Conservation (phyloP, 2,113 vertebrate genomes). For the Psittacara wagleri region DNA sequence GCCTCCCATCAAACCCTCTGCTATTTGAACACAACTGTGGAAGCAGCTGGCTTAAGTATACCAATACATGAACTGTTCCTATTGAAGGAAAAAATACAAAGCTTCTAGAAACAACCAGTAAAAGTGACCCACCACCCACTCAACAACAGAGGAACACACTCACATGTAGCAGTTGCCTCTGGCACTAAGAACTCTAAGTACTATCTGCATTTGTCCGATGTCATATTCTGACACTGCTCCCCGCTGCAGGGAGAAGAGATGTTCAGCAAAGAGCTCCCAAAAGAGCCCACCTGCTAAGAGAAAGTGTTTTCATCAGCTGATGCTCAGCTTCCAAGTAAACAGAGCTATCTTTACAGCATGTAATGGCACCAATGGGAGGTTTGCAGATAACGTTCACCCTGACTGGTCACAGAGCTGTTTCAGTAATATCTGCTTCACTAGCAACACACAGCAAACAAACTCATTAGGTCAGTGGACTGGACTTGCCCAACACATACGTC, state of each 20-base stretch:
- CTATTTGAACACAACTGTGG: neutral
- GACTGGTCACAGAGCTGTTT: neutral
- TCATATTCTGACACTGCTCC: neutral
- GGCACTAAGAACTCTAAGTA: neutral
- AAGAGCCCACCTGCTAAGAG: neutral
- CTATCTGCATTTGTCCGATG: neutral
- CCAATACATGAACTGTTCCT: neutral
- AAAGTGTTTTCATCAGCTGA: constrained; percentile 28
- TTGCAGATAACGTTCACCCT: neutral
- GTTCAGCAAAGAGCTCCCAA: neutral
- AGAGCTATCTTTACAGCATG: constrained; percentile 13
- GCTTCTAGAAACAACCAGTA: neutral
- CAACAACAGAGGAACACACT: neutral
- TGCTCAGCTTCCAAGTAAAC: constrained; percentile 45
- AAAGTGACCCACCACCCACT: neutral
- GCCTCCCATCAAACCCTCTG: neutral
- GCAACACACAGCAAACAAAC: neutral
- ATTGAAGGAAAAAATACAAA: neutral
- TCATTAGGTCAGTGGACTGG: neutral
- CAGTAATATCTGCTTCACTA: neutral
- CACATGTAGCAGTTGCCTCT: neutral
- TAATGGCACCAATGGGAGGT: neutral
- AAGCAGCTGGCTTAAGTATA: neutral
- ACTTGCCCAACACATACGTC: neutral
- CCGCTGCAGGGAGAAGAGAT: neutral